Conservation (phyloP, 2,888 invertebrate species). For the Emesis castigata region DNA sequence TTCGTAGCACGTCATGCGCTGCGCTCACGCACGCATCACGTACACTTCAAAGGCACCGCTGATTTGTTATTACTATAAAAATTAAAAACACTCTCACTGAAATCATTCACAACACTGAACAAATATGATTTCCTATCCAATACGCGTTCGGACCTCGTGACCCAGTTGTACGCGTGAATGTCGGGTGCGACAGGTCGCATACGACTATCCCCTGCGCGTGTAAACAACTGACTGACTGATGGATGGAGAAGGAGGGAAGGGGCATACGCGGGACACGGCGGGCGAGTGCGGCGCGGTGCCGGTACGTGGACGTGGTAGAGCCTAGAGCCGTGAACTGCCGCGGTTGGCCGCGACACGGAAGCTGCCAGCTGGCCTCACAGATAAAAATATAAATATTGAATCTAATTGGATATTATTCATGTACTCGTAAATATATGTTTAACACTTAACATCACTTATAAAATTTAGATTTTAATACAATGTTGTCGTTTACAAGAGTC, state of each 20-base stretch:
- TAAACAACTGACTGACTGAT: constrained; percentile 84
- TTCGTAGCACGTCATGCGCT: constrained; percentile 89
- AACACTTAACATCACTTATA: background rate
- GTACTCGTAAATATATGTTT: background rate
- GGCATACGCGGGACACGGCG: constrained; percentile 55
- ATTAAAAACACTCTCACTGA: constrained; percentile 78
- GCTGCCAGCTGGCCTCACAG: constrained; percentile 23
- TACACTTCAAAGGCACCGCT: constrained; percentile 86
- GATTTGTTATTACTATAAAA: constrained; percentile 77
- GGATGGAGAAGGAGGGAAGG: constrained; percentile 74
- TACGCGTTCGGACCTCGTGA: constrained; percentile 79
- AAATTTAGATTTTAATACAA: background rate
- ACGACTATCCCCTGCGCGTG: constrained; percentile 78
- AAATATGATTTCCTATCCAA: constrained; percentile 73
- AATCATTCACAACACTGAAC: constrained; percentile 79
- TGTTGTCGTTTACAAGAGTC: too few species aligned
- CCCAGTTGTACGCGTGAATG: constrained; percentile 85
- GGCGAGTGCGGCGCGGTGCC: constrained; percentile 71
- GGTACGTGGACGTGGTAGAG: constrained; percentile 26
- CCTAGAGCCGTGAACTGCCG: constrained; percentile 23
- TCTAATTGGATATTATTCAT: constrained; percentile 53
- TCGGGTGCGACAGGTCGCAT: constrained; percentile 72
- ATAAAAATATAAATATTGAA: constrained; percentile 10
- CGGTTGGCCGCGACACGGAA: constrained; percentile 27
- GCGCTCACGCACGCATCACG: constrained; percentile 88